phyloP scores from a whole-genome alignment of 1,140 invertebrate genomes.

The Dendrolimus kikuchii region DNA sequence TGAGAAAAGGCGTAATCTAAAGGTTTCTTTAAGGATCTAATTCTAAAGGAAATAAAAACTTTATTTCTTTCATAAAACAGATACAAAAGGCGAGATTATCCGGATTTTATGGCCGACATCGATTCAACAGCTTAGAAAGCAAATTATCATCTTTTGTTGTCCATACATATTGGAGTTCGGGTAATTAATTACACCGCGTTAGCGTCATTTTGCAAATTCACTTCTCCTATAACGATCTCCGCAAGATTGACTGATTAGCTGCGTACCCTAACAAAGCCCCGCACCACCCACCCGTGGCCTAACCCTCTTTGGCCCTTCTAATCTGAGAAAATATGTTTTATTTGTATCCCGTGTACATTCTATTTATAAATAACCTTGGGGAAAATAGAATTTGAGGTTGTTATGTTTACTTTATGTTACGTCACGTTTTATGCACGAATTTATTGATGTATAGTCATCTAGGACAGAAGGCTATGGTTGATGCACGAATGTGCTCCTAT shows the following conservation, averaged over 20 bases:
- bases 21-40: slow-evolving; percentile 23
- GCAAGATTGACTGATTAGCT: slow-evolving; percentile 48
- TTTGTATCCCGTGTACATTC: too few species aligned
- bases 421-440: too few species aligned
- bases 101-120: slow-evolving; percentile 53
- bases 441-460: too few species aligned
- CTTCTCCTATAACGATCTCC: slow-evolving; percentile 33
- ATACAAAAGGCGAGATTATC: slow-evolving; percentile 59
- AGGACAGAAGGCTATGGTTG: too few species aligned
- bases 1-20: slow-evolving; percentile 6
- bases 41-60: slow-evolving; percentile 51
- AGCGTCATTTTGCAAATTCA: slow-evolving; percentile 57
- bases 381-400: too few species aligned
- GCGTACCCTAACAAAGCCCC: slow-evolving; percentile 15
- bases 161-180: slow-evolving; percentile 44
- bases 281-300: slow-evolving; percentile 3
- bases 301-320: too few species aligned
- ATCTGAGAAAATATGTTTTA: too few species aligned
- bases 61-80: slow-evolving; percentile 52
- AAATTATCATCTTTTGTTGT: slow-evolving; percentile 61
- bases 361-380: too few species aligned
- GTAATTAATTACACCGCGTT: slow-evolving; percentile 53
- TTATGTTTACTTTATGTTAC: too few species aligned
- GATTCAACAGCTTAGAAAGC: slow-evolving; percentile 50
- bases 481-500: too few species aligned